Conservation (phyloP, 2,888 invertebrate genomes). For the Vandiemenella viatica region DNA sequence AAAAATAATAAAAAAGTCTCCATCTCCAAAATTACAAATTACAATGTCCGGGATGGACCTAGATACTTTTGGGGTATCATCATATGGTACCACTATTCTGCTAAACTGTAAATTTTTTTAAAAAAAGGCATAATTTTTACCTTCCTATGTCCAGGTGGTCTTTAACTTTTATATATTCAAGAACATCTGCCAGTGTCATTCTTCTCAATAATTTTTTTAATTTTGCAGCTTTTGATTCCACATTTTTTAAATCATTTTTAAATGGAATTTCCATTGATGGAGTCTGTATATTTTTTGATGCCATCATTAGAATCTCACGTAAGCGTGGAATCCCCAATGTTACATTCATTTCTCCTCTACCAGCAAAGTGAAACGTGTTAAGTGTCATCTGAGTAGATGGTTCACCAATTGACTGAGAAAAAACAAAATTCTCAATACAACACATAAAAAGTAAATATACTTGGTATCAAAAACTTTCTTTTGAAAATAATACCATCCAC, state of each 20-base stretch:
- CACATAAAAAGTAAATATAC: too few relatives aligned
- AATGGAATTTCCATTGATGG: constrained; percentile 94
- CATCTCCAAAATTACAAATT: too few relatives aligned
- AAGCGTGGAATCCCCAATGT: constrained; percentile 97
- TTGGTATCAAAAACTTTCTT: too few relatives aligned
- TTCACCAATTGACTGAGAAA: constrained; percentile 92
- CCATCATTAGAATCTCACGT: constrained; percentile 92
- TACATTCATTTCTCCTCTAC: constrained; percentile 99
- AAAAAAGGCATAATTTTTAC: constrained; percentile 23
- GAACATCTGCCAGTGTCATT: constrained; percentile 62
- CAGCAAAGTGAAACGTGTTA: constrained; percentile 99
- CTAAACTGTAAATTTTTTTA: too few relatives aligned
- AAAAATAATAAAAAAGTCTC: too few relatives aligned
- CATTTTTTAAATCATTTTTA: constrained; percentile 31
- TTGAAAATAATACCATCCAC: too few relatives aligned
- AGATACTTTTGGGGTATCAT: too few relatives aligned
- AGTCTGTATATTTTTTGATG: constrained; percentile 83
- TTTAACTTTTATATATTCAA: constrained; percentile 51
- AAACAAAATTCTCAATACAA: too few relatives aligned
- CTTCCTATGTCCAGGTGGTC: constrained; percentile 41
- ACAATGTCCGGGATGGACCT: too few relatives aligned
- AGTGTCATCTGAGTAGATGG: constrained; percentile 99
- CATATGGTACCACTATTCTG: too few relatives aligned
- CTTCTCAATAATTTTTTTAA: constrained; percentile 57
- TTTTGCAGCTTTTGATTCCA: constrained; percentile 44